A percentile compares a stretch with the other conserved stretches of the same genome.
Evolutionary conservation across 2,113 vertebrate species (phyloP).

Genomic region (Vimba vimba): DNA sequence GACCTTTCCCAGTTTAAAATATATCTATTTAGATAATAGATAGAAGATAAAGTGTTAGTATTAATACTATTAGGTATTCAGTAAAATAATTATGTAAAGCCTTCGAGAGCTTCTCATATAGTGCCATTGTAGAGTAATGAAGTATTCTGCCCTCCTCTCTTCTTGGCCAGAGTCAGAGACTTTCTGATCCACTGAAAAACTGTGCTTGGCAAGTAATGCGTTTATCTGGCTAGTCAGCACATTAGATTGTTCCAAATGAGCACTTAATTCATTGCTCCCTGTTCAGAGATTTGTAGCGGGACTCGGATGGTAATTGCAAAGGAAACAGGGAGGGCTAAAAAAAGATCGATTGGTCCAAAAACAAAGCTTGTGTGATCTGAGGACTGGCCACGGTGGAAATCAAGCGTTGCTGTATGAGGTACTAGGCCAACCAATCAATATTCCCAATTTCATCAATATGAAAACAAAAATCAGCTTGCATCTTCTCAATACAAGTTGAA

Average conservation of each 20-base stretch:
- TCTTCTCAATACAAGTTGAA: background rate
- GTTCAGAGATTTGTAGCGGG: conserved; percentile 61
- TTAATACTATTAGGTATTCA: conserved; percentile 26
- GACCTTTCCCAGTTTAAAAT: too few relatives aligned
- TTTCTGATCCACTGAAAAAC: conserved; percentile 58
- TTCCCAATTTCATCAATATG: conserved; percentile 68
- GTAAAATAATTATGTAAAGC: background rate
- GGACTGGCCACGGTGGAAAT: conserved; percentile 63
- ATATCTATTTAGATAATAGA: too few relatives aligned
- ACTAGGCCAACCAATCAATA: conserved; percentile 63
- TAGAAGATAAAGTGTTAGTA: too few relatives aligned
- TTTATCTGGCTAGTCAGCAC: conserved; percentile 75
- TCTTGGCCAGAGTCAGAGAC: conserved; percentile 43
- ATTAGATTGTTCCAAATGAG: conserved; percentile 81
- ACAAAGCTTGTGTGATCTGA: conserved; percentile 35
- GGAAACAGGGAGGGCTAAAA: conserved; percentile 1
- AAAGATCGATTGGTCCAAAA: conserved; percentile 35
- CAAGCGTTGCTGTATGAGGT: conserved; percentile 65
- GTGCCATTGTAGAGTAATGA: background rate
- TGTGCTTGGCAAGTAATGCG: conserved; percentile 67
- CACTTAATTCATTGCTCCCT: conserved; percentile 78
- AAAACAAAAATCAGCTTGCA: conserved; percentile 54
- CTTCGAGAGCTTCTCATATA: background rate
- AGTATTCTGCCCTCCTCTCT: background rate
- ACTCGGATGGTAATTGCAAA: conserved; percentile 22